Evolutionary conservation across 2,797 vertebrate species (phyloP).

Genomic region (Labroides dimidiatus): DNA sequence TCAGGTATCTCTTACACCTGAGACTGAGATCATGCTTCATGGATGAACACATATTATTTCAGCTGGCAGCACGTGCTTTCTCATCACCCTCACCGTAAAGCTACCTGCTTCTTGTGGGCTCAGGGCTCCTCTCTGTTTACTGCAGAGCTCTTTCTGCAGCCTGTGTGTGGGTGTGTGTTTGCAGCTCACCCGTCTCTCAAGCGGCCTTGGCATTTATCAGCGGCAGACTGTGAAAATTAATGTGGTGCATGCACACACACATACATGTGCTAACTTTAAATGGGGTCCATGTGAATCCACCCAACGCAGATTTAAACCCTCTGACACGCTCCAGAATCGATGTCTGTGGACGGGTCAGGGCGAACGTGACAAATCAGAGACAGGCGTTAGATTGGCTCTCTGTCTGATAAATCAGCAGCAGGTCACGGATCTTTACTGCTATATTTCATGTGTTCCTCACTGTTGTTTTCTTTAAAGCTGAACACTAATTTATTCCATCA

Average conservation of each 20-base stretch:
- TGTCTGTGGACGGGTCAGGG: slow-evolving; percentile 68
- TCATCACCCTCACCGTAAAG: slow-evolving; percentile 20
- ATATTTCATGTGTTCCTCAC: slow-evolving; percentile 65
- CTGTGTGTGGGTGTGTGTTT: slow-evolving; percentile 22
- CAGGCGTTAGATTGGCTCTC: slow-evolving; percentile 75
- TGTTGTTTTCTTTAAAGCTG: slow-evolving; percentile 64
- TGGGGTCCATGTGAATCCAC: slow-evolving; percentile 48
- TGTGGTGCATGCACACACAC: slow-evolving; percentile 36
- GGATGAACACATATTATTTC: slow-evolving; percentile 54
- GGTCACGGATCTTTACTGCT: slow-evolving; percentile 42
- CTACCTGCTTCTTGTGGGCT: slow-evolving; percentile 2
- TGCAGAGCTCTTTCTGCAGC: slow-evolving; percentile 21
- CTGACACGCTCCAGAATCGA: slow-evolving; percentile 71
- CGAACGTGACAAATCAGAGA: slow-evolving; percentile 78
- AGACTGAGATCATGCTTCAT: slow-evolving; percentile 47
- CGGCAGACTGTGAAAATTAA: slow-evolving; percentile 56
- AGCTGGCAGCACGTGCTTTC: slow-evolving; percentile 43
- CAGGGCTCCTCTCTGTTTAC: slow-evolving; percentile 25
- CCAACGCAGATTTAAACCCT: slow-evolving; percentile 65
- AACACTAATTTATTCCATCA: slow-evolving; percentile 78
- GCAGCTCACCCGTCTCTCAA: slow-evolving; percentile 47
- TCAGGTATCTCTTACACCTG: slow-evolving; percentile 61
- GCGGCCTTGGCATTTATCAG: slow-evolving; percentile 72
- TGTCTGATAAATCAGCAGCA: slow-evolving; percentile 77
- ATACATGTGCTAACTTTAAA: slow-evolving; percentile 33